Conservation (phyloP, 2,113 vertebrate genomes). For the Litocranius walleri region DNA sequence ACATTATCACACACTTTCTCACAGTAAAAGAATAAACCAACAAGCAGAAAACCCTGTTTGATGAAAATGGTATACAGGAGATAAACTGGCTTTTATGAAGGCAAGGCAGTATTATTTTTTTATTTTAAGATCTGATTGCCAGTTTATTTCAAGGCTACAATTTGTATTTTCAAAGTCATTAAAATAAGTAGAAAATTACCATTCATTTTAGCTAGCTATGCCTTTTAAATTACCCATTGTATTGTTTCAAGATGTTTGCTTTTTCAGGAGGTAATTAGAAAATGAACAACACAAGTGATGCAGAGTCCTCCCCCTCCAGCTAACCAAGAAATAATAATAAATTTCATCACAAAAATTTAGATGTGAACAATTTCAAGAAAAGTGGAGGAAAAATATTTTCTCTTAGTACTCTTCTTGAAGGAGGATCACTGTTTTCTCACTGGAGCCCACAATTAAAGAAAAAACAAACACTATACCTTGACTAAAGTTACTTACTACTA, state of each 20-base stretch:
- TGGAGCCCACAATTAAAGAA: not conserved
- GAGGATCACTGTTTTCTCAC: not conserved
- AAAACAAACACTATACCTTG: not conserved
- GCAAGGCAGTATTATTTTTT: slow-evolving; percentile 66
- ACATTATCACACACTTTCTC: slow-evolving; percentile 67
- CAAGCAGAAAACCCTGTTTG: slow-evolving; percentile 70
- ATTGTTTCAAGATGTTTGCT: slow-evolving; percentile 68
- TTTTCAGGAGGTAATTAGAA: slow-evolving; percentile 73
- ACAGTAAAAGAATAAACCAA: slow-evolving; percentile 76
- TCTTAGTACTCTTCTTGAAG: not conserved
- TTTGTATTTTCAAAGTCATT: slow-evolving; percentile 73
- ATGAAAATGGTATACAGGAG: slow-evolving; percentile 60
- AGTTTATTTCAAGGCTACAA: slow-evolving; percentile 77
- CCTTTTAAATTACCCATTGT: slow-evolving; percentile 75
- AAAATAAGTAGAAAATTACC: slow-evolving; percentile 76
- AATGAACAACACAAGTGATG: slow-evolving; percentile 38
- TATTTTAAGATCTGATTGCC: slow-evolving; percentile 78
- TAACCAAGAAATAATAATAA: slow-evolving; percentile 63
- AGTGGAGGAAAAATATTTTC: not conserved
- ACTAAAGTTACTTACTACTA: not conserved
- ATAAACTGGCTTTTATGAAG: slow-evolving; percentile 73
- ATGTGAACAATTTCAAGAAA: not conserved
- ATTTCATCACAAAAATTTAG: not conserved
- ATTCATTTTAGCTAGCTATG: slow-evolving; percentile 64
- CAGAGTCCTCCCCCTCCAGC: slow-evolving; percentile 46